A percentile compares a stretch with the other conserved stretches of the same genome.
phyloP scores from a whole-genome alignment of 2,797 vertebrate genomes.

The Anguilla obscura region DNA sequence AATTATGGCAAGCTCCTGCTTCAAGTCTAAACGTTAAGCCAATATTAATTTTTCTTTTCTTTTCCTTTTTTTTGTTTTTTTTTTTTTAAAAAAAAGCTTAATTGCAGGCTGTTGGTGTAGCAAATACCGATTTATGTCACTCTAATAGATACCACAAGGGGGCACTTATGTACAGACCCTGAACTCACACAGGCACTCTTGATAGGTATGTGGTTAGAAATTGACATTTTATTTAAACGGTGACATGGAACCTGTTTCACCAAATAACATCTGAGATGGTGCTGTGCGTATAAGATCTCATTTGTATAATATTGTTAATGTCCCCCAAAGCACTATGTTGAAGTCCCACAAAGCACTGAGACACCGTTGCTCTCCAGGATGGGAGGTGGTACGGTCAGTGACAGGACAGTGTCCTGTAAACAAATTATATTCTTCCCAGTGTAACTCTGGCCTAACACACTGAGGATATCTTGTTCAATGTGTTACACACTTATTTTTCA shows the following conservation, averaged over 20 bases:
- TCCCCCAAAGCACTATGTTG: not conserved
- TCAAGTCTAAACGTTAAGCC: not conserved
- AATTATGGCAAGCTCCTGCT: not conserved
- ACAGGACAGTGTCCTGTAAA: not conserved
- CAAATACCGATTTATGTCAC: not conserved
- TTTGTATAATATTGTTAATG: not conserved
- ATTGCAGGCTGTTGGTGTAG: not conserved
- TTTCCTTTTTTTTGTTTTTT: too few species aligned
- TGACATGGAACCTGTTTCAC: not conserved
- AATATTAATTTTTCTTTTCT: not conserved
- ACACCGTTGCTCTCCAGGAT: not conserved
- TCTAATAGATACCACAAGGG: conserved; percentile 15
- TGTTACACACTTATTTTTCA: not conserved
- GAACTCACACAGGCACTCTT: not conserved
- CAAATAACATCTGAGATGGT: not conserved
- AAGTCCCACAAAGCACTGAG: not conserved
- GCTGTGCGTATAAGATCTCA: not conserved
- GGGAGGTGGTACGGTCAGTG: not conserved
- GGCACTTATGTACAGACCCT: conserved; percentile 7
- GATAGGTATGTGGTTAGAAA: not conserved
- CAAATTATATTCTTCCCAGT: not conserved
- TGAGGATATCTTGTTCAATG: not conserved
- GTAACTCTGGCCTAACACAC: not conserved
- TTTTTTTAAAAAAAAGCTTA: not conserved
- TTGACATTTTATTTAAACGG: not conserved